Evolutionary conservation across 1,140 invertebrate species (phyloP).

Genomic region (Patella vulgata): DNA sequence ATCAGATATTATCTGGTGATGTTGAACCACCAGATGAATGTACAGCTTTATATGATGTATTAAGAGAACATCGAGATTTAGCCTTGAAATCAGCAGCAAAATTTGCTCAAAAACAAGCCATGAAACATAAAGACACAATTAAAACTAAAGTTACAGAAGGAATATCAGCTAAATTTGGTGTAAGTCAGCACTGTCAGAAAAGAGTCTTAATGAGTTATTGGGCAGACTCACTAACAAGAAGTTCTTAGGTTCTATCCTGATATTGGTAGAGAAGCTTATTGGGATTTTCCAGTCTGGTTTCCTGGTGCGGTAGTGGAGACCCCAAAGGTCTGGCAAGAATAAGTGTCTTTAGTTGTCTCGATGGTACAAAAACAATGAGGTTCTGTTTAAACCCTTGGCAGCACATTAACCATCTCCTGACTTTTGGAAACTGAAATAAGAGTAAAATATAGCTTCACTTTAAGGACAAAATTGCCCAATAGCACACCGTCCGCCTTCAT

Average conservation of each 20-base stretch:
- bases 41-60: slow-evolving; percentile 50
- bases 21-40: slow-evolving; percentile 51
- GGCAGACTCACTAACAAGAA: background rate
- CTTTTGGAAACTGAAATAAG: too few species aligned
- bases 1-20: slow-evolving; percentile 52
- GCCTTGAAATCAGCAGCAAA: slow-evolving; percentile 33
- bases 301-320: background rate
- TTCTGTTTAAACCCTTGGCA: too few species aligned
- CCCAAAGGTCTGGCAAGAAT: background rate
- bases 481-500: too few species aligned
- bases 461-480: too few species aligned
- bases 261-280: background rate
- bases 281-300: background rate
- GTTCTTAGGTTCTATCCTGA: background rate
- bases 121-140: slow-evolving; percentile 25
- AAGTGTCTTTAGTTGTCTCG: background rate
- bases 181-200: slow-evolving; percentile 4
- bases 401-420: too few species aligned
- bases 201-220: background rate
- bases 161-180: slow-evolving; percentile 15
- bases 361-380: background rate
- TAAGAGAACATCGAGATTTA: slow-evolving; percentile 47
- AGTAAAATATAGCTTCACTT: too few species aligned
- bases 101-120: slow-evolving; percentile 46
- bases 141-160: slow-evolving; percentile 16